Conservation (phyloP, 2,888 invertebrate genomes). For the Lutraria lutraria region DNA sequence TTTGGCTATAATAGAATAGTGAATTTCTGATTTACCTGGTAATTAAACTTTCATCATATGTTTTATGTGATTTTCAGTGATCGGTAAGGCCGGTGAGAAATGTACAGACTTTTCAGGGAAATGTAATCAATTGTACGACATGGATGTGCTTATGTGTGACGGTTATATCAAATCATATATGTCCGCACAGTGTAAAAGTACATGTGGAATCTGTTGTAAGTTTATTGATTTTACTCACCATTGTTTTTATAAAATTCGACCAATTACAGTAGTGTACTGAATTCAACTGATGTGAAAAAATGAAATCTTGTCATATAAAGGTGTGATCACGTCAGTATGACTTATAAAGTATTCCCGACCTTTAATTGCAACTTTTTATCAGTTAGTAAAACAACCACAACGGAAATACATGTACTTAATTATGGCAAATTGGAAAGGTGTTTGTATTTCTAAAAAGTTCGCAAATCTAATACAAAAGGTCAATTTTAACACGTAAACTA, state of each 20-base stretch:
- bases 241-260: neutral
- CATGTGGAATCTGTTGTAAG: slow-evolving; percentile 34
- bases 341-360: too few species aligned
- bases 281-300: neutral
- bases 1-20: too few species aligned
- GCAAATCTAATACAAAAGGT: neutral
- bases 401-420: too few species aligned
- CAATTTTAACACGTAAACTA: neutral
- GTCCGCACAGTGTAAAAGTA: neutral
- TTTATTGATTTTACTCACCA: neutral
- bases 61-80: neutral
- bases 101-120: neutral
- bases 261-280: neutral
- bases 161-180: neutral
- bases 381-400: too few species aligned
- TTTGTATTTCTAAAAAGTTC: neutral
- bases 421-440: too few species aligned
- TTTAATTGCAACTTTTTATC: too few species aligned
- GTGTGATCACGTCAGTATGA: too few species aligned
- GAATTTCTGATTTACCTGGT: too few species aligned
- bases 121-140: slow-evolving; percentile 1
- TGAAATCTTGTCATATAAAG: too few species aligned
- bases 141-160: neutral
- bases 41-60: neutral
- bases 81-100: neutral